Percentiles rank a stretch among this genome's conserved stretches.
phyloP scores from a whole-genome alignment of 2,888 invertebrate genomes.

The Pachydiplax longipennis region DNA sequence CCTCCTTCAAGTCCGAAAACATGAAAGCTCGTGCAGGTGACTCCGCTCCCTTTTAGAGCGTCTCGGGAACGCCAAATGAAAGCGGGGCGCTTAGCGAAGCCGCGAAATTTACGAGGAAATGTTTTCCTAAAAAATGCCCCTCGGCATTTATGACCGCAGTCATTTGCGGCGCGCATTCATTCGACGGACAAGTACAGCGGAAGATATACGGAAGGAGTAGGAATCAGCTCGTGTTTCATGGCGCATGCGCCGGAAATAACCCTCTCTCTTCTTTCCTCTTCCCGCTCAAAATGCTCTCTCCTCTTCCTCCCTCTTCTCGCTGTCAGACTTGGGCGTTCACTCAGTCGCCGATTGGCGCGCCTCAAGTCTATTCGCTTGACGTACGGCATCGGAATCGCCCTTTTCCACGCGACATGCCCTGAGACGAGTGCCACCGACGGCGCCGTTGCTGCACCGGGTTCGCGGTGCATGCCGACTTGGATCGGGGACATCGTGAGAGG shows the following conservation, averaged over 20 bases:
- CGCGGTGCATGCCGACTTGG: slow-evolving; percentile 1
- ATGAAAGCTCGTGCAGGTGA: too few species aligned
- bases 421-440: neutral
- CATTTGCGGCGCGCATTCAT: neutral
- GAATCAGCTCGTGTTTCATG: neutral
- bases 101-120: neutral
- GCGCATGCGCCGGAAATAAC: slow-evolving; percentile 23
- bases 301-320: neutral
- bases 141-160: neutral
- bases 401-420: neutral
- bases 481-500: neutral
- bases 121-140: neutral
- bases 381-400: neutral
- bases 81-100: neutral
- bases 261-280: neutral
- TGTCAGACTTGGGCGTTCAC: neutral
- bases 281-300: neutral
- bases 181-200: neutral
- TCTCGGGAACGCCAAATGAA: neutral
- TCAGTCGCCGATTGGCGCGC: neutral
- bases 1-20: too few species aligned
- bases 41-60: too few species aligned
- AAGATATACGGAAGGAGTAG: neutral
- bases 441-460: neutral
- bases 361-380: neutral